Evolutionary conservation across 2,888 invertebrate species (phyloP).

Genomic region (Anthophora plumipes): DNA sequence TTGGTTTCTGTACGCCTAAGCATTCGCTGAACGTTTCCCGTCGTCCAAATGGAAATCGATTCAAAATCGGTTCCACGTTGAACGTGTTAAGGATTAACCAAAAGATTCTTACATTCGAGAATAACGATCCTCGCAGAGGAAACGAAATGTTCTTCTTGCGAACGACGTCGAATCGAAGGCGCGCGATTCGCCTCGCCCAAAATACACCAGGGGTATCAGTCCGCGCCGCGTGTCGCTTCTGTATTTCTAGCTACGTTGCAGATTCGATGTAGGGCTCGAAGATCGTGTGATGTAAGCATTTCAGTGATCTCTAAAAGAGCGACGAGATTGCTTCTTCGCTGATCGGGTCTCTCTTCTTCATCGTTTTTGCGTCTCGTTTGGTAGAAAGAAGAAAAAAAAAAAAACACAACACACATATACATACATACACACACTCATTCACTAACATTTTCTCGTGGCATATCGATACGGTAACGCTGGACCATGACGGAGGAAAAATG

Average conservation of each 20-base stretch:
- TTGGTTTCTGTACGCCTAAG: too few species aligned
- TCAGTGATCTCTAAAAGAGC: conserved; percentile 67
- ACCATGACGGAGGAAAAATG: conserved; percentile 78
- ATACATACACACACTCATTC: too few species aligned
- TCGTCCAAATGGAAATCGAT: too few species aligned
- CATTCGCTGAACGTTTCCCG: too few species aligned
- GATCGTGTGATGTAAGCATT: conserved; percentile 67
- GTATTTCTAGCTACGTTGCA: conserved; percentile 63
- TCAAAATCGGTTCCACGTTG: too few species aligned
- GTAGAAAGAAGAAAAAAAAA: too few species aligned
- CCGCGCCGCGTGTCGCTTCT: conserved; percentile 37
- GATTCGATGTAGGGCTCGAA: conserved; percentile 55
- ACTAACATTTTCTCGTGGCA: not conserved
- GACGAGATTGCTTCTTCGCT: conserved; percentile 50
- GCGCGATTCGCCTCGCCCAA: conserved; percentile 57
- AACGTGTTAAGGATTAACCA: too few species aligned
- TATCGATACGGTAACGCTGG: conserved; percentile 6
- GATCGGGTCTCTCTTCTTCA: conserved; percentile 21
- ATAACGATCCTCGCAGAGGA: not conserved
- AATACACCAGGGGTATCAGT: conserved; percentile 60
- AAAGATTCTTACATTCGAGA: not conserved
- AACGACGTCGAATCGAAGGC: conserved; percentile 20
- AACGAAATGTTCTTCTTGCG: not conserved
- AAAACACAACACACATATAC: too few species aligned
- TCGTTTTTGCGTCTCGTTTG: not conserved